These are phyloP conservation scores for Acridotheres tristis DNA, from an alignment of 2,797 vertebrate species.

Conservation along the genomic window DNA sequence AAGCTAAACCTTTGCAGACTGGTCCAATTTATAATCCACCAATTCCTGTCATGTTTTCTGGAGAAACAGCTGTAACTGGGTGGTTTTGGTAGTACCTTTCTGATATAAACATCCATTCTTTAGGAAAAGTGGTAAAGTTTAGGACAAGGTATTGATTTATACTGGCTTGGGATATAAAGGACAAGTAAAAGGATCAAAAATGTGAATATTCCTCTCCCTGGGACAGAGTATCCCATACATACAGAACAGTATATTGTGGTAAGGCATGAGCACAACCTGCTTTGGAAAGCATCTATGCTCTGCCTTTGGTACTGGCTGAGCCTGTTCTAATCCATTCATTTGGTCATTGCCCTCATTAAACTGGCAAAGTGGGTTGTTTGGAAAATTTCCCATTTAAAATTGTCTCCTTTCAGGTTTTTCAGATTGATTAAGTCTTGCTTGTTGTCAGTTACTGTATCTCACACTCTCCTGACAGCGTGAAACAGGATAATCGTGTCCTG, in stretches of 20 bases:
- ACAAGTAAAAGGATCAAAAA: not conserved
- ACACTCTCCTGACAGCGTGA: not conserved
- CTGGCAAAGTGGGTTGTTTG: not conserved
- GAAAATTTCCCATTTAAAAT: not conserved
- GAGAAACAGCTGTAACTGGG: not conserved
- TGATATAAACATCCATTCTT: not conserved
- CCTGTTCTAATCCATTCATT: not conserved
- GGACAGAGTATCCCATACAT: not conserved
- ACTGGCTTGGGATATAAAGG: not conserved
- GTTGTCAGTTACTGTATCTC: not conserved
- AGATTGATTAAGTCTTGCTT: not conserved
- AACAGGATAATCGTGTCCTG: not conserved
- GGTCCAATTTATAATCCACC: not conserved
- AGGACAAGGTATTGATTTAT: not conserved
- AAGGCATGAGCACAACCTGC: not conserved
- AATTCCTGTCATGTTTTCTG: not conserved
- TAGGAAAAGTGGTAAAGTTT: not conserved
- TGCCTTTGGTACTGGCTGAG: rapidly evolving
- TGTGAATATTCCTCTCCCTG: not conserved
- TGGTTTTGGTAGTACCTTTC: not conserved
- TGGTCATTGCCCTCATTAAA: not conserved
- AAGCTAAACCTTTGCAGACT: not conserved
- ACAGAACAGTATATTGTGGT: not conserved
- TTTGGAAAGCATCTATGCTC: not conserved
- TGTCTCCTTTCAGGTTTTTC: not conserved